Evolutionary conservation across 2,797 vertebrate genomes (phyloP).

Genomic region (Psittacula echo): DNA sequence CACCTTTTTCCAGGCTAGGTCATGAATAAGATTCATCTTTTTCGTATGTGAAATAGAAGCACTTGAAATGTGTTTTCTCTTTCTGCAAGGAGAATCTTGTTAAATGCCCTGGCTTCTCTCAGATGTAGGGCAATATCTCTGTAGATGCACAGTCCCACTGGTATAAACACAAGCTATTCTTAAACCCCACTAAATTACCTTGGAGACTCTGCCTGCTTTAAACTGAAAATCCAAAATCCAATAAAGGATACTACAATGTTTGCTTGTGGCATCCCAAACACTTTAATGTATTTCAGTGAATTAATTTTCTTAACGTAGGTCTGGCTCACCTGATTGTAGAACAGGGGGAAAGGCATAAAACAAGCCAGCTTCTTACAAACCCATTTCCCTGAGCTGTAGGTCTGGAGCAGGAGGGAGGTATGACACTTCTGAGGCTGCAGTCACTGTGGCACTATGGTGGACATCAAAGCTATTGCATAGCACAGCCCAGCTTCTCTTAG

Average conservation of each 20-base stretch:
- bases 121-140: constrained; percentile 35
- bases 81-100: not conserved
- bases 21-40: not conserved
- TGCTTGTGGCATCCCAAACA: not conserved
- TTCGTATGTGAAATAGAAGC: not conserved
- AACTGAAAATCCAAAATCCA: not conserved
- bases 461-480: fast-evolving
- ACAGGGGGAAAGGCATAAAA: not conserved
- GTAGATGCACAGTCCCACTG: not conserved
- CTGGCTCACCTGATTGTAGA: not conserved
- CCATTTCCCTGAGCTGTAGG: not conserved
- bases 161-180: constrained; percentile 47
- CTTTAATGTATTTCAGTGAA: not conserved
- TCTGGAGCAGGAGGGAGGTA: not conserved
- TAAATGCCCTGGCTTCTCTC: not conserved
- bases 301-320: not conserved
- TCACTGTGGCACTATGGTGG: not conserved
- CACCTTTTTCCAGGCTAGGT: not conserved
- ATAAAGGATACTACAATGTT: not conserved
- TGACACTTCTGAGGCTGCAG: not conserved
- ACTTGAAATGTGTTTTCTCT: not conserved
- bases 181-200: constrained; percentile 31
- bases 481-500: not conserved
- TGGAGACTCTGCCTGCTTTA: not conserved
- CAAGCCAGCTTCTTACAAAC: not conserved